Conservation (phyloP, 1,140 invertebrate species). For the Sarcophaga bullata region DNA sequence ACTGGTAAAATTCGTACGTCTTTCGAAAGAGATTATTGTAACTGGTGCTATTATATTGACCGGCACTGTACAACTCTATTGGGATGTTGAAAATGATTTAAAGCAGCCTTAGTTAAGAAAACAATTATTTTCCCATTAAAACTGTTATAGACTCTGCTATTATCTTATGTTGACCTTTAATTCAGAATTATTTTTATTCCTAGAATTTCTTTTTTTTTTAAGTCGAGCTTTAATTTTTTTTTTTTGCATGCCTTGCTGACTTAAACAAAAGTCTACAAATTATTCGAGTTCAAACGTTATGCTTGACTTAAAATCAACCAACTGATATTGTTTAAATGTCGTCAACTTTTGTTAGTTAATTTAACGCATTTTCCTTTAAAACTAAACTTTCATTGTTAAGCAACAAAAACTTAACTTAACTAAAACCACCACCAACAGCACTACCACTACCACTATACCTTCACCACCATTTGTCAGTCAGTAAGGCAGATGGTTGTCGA, state of each 20-base stretch:
- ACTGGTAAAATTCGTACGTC: too few species aligned
- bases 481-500: not conserved
- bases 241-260: not conserved
- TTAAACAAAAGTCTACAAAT: too few species aligned
- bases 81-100: not conserved
- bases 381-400: not conserved
- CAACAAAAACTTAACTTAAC: not conserved
- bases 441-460: not conserved
- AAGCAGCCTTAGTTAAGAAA: not conserved
- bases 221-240: not conserved
- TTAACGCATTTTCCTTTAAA: conserved; percentile 4
- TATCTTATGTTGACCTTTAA: not conserved
- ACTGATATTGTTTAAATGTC: not conserved
- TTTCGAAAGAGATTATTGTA: too few species aligned
- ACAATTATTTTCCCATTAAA: conserved; percentile 8
- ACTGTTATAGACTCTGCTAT: not conserved
- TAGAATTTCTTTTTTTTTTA: not conserved
- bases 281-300: not conserved
- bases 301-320: conserved; percentile 9
- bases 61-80: conserved; percentile 7
- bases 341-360: conserved; percentile 10
- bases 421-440: not conserved
- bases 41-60: too few species aligned
- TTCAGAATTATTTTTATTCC: not conserved
- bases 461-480: not conserved